Evolutionary conservation across 1,140 invertebrate species (phyloP).

Genomic region (Drosophila funebris): DNA sequence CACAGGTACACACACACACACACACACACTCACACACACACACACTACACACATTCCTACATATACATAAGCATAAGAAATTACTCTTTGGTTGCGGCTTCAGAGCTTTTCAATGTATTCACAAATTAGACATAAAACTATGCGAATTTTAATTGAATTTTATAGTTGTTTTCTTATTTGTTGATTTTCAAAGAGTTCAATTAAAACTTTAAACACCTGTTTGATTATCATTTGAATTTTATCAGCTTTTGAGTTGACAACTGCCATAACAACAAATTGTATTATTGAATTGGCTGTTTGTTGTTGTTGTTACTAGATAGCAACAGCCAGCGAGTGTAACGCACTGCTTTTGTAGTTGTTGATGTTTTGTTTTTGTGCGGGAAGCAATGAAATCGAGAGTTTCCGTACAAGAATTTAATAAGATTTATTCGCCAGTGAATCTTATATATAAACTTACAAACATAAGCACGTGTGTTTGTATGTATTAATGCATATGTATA

Average conservation of each 20-base stretch:
- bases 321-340: neutral
- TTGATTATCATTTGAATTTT: conserved; percentile 19
- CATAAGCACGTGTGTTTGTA: neutral
- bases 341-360: neutral
- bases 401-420: conserved; percentile 15
- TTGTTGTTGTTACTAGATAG: conserved; percentile 2
- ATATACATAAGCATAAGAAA: conserved; percentile 6
- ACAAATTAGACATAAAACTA: neutral
- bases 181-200: neutral
- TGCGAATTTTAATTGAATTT: neutral
- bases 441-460: conserved; percentile 16
- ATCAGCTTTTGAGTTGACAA: conserved; percentile 13
- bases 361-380: neutral
- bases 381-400: conserved; percentile 1
- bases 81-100: conserved; percentile 1
- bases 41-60: neutral
- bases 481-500: conserved; percentile 21
- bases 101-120: conserved; percentile 6
- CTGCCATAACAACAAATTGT: conserved; percentile 1
- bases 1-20: neutral
- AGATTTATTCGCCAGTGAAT: conserved; percentile 10
- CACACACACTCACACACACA: neutral
- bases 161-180: neutral
- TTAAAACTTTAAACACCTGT: conserved; percentile 12
- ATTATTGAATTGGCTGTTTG: neutral